Evolutionary conservation across 1,140 invertebrate genomes (phyloP), one percentile per base, ranked within the genome.

Genomic region (Trachymyrmex cornetzi): DNA sequence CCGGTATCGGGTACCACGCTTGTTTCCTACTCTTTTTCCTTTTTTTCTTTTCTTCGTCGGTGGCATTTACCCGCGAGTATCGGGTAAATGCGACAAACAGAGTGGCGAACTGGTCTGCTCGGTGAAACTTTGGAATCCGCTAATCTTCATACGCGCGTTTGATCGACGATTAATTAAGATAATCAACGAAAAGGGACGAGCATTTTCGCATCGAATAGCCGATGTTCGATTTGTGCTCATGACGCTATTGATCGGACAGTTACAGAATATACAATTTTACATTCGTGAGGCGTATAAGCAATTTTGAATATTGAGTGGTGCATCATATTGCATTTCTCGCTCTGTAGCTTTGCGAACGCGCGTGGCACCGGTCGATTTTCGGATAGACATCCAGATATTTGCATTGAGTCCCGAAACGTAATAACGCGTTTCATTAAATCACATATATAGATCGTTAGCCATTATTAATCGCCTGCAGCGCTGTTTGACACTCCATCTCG

Each of bases 1-100:
- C 79, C 48, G 48, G 89, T 91, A 91, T 91, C 90, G 89, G 89
- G 71, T 91, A 72, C 77, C 59, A 66, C 79, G 74, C 79, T 89
- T 59, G 44, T 85, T 88, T 87, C 69, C 57, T n/a, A 22, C 30
- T 6, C 53, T 74, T 71, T 27, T 63, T 50, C 50, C 57, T 55
- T 82, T 71, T 71, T 57, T 82, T 72, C 66, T 75, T 79, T 80
- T 24, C 30, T 66, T 75, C 75, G 89, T 90, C 81, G 86, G 74
- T 50, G 44, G 34, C 27, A 71, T 53, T 66, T 67, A 64, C 44
- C 61, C 69, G 53, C 61, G 69, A 74, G 63, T 87, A 85, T 87
- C 81, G 86, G 72, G 19, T 67, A 44, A 44, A 44, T 38, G 57
- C 86, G 72, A 74, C 61, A 38, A 59, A 55, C 85, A 64, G 24